Evolutionary conservation across 2,797 vertebrate species (phyloP).

Genomic region (Acipenser transmontanus): DNA sequence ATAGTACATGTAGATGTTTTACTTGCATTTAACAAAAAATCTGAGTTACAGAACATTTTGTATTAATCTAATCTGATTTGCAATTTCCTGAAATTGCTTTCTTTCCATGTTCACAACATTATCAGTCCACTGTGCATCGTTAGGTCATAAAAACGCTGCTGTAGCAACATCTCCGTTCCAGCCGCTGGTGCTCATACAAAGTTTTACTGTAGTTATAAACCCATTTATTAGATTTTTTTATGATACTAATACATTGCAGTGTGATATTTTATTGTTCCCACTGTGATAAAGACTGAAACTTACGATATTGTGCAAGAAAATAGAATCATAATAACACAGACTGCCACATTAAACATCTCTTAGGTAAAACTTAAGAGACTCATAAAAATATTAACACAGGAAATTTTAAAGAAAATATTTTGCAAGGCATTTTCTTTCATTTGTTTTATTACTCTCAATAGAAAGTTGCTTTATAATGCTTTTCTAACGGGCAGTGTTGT

Average conservation of each 20-base stretch:
- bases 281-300: conserved; percentile 55
- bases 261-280: conserved; percentile 65
- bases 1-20: too few relatives aligned
- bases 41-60: too few relatives aligned
- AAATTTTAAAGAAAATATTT: conserved; percentile 48
- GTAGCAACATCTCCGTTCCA: conserved; percentile 54
- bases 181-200: conserved; percentile 58
- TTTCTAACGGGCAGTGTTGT: conserved; percentile 5
- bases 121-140: conserved; percentile 58
- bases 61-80: neutral
- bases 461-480: conserved; percentile 41
- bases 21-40: too few relatives aligned
- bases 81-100: neutral
- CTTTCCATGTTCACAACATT: conserved; percentile 32
- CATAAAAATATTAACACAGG: conserved; percentile 54
- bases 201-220: conserved; percentile 67
- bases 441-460: conserved; percentile 42
- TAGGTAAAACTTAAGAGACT: conserved; percentile 49
- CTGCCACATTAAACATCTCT: conserved; percentile 53
- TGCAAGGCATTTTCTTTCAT: conserved; percentile 41
- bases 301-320: conserved; percentile 47
- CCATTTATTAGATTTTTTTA: conserved; percentile 69
- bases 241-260: conserved; percentile 56
- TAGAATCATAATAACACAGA: conserved; percentile 42
- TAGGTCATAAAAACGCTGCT: conserved; percentile 53